Percentiles rank a stretch among this genome's conserved stretches.
phyloP scores from a whole-genome alignment of 2,888 invertebrate genomes.

The Hermaeophaga mercurialis region DNA sequence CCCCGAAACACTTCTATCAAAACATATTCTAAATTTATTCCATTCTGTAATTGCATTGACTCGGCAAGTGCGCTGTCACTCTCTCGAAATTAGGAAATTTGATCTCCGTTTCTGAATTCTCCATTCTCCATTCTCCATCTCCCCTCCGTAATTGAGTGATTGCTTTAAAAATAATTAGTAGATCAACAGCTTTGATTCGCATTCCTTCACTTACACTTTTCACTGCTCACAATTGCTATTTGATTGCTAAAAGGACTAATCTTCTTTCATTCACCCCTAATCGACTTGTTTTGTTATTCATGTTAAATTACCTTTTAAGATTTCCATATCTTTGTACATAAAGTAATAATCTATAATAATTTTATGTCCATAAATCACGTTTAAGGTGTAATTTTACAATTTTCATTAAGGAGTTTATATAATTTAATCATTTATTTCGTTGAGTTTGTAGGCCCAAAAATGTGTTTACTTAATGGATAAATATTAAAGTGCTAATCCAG shows the following conservation, averaged over 20 bases:
- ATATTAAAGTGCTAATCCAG: no score
- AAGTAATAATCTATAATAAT: no score
- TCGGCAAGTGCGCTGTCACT: constrained; percentile 43
- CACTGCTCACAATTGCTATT: neutral
- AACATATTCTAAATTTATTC: constrained; percentile 52
- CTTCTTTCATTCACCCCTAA: no score
- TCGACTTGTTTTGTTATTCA: no score
- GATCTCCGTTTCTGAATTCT: constrained; percentile 31
- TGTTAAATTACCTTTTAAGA: no score
- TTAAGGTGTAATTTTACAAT: no score
- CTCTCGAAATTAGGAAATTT: constrained; percentile 39
- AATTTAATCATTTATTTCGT: no score
- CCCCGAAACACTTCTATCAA: constrained; percentile 54
- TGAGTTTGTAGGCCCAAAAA: no score
- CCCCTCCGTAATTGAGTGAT: constrained; percentile 40
- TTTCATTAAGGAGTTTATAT: no score
- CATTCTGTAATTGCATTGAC: constrained; percentile 52
- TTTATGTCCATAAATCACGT: no score
- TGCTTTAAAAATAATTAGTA: constrained; percentile 45
- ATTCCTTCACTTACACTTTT: neutral
- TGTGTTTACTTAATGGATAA: no score
- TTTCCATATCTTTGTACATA: no score
- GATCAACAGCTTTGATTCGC: constrained; percentile 38
- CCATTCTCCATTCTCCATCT: constrained; percentile 29
- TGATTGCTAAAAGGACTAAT: neutral